Conservation (phyloP, 30 jellyfish, hydroid and myxozoan genomes). For the Aurelia aurita region DNA sequence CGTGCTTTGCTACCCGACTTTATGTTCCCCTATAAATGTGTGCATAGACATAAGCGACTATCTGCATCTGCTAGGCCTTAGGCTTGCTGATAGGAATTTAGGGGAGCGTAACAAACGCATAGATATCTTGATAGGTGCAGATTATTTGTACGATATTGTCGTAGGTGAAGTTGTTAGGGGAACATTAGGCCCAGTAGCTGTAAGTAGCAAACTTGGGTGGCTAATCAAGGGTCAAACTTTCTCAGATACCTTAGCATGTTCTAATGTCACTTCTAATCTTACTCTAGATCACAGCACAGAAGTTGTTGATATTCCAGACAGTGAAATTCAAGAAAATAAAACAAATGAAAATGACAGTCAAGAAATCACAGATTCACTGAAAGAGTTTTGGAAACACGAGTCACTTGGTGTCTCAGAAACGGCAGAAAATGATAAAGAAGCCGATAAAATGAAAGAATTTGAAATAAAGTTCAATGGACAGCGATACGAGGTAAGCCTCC, state of each 20-base stretch:
- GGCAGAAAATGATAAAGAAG: background rate
- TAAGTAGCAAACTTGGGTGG: constrained; percentile 69
- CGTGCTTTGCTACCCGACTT: constrained; percentile 17
- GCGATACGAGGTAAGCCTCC: constrained; percentile 64
- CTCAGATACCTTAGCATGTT: background rate
- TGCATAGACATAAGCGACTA: constrained; percentile 26
- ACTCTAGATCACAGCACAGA: constrained; percentile 15
- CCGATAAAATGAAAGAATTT: background rate
- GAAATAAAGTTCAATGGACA: constrained; percentile 40
- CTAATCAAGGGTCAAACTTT: constrained; percentile 45
- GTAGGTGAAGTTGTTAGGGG: constrained; percentile 50
- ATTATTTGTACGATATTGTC: constrained; percentile 43
- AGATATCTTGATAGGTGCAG: constrained; percentile 50
- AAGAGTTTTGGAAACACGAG: constrained; percentile 45
- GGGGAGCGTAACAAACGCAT: constrained; percentile 12
- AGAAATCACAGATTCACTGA: constrained; percentile 26
- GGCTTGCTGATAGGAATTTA: constrained; percentile 29
- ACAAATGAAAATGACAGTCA: constrained; percentile 24
- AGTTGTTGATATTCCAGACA: background rate
- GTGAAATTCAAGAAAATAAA: constrained; percentile 34
- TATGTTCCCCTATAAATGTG: constrained; percentile 27
- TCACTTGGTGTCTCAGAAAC: constrained; percentile 25
- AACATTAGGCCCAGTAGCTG: constrained; percentile 57
- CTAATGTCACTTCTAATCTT: constrained; percentile 24
- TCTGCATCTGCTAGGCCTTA: constrained; percentile 51